These are phyloP conservation scores for Laticauda laticaudata DNA, from an alignment of 2,113 vertebrate species.

Conservation along the genomic window DNA sequence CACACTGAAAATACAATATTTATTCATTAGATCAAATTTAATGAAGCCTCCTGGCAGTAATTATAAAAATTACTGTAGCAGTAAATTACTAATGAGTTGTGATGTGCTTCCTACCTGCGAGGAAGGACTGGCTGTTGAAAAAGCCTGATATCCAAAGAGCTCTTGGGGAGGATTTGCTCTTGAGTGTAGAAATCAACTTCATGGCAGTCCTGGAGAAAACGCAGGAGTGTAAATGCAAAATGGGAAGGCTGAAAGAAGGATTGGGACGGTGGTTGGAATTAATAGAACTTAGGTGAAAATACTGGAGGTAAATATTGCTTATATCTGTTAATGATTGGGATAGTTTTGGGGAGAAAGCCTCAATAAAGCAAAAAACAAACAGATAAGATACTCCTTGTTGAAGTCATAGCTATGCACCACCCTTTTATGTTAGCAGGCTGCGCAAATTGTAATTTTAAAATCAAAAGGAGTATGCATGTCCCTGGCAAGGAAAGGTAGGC, in stretches of 20 bases:
- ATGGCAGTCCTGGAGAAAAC: constrained; percentile 69
- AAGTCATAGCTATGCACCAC: background rate
- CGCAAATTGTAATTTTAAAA: background rate
- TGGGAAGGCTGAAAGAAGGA: background rate
- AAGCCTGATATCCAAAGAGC: constrained; percentile 90
- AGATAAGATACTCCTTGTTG: background rate
- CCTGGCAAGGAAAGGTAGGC: background rate
- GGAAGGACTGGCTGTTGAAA: constrained; percentile 95
- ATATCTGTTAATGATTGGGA: background rate
- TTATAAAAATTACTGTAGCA: constrained; percentile 99
- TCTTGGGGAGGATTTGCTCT: constrained; percentile 82
- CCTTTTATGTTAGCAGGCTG: background rate
- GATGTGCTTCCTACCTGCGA: constrained; percentile 91
- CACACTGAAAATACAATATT: constrained; percentile 99
- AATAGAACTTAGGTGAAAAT: background rate
- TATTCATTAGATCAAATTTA: constrained; percentile 99
- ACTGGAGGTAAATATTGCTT: background rate
- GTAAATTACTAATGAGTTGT: constrained; percentile 99
- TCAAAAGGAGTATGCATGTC: background rate
- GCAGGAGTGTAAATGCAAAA: background rate
- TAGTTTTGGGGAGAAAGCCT: background rate
- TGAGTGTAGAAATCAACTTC: constrained; percentile 82
- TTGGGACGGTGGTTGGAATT: background rate
- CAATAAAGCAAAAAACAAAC: background rate
- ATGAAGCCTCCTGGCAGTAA: constrained; percentile 99